Evolutionary conservation across 1,140 invertebrate genomes (phyloP).

Genomic region (Condylostylus longicornis): DNA sequence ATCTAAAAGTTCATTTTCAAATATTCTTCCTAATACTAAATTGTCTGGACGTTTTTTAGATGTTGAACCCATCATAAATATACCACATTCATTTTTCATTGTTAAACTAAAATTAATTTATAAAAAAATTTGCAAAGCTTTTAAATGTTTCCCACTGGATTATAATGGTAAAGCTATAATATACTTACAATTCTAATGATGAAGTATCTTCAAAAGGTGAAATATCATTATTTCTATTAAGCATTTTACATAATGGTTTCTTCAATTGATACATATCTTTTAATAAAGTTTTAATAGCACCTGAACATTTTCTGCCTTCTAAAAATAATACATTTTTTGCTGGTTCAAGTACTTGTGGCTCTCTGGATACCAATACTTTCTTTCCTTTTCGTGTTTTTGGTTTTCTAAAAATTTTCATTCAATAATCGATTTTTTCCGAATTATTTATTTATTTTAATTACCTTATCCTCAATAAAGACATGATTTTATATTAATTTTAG

Average conservation of each 20-base stretch:
- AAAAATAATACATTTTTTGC: constrained; percentile 72
- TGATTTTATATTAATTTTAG: constrained; percentile 13
- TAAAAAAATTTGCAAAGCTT: constrained; percentile 2
- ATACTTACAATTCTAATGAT: constrained; percentile 54
- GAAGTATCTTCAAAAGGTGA: constrained; percentile 73
- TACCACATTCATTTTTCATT: constrained; percentile 69
- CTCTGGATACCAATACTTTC: constrained; percentile 59
- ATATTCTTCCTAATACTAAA: constrained; percentile 75
- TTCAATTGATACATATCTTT: constrained; percentile 82
- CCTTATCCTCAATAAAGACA: constrained; percentile 27
- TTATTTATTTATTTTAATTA: constrained; percentile 5
- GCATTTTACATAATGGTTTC: constrained; percentile 64
- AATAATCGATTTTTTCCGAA: neutral
- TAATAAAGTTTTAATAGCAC: constrained; percentile 53
- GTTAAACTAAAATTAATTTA: constrained; percentile 41
- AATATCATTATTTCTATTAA: constrained; percentile 69
- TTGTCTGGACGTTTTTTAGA: constrained; percentile 92
- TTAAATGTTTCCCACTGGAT: neutral
- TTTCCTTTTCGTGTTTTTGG: constrained; percentile 81
- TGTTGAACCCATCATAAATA: constrained; percentile 83
- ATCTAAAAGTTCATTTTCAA: constrained; percentile 79
- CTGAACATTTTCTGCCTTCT: constrained; percentile 70
- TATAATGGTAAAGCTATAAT: neutral
- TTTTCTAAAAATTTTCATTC: constrained; percentile 36
- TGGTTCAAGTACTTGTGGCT: constrained; percentile 81